These are phyloP conservation scores for Bradysia coprophila DNA, from an alignment of 1,140 invertebrate genomes.

Conservation along the genomic window DNA sequence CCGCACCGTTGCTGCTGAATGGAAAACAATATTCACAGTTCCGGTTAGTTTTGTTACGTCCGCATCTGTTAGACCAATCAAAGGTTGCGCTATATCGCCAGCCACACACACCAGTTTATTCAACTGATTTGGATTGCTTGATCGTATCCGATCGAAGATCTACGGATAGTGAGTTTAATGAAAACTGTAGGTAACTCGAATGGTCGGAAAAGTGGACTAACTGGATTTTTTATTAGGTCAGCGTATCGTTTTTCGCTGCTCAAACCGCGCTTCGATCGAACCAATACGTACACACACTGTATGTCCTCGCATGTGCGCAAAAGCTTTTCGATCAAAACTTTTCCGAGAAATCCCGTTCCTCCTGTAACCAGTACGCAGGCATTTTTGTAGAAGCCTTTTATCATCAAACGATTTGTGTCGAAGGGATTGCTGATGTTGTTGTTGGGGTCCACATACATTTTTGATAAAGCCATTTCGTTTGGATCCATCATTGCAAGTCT, in stretches of 20 bases:
- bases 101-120: conserved; percentile 22
- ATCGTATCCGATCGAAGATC: conserved; percentile 16
- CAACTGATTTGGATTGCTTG: conserved; percentile 15
- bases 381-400: conserved; percentile 22
- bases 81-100: conserved; percentile 24
- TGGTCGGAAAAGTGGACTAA: no score
- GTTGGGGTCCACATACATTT: no score
- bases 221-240: conserved; percentile 31
- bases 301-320: conserved; percentile 50
- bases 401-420: no score
- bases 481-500: no score
- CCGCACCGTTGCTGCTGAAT: conserved; percentile 68
- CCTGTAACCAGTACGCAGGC: conserved; percentile 38
- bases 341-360: conserved; percentile 73
- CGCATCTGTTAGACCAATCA: conserved; percentile 37
- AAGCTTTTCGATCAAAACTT: conserved; percentile 76
- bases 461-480: no score
- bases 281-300: conserved; percentile 55
- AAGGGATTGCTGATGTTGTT: no score
- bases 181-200: no score
- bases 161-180: conserved; percentile 9
- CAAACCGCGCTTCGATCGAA: conserved; percentile 60
- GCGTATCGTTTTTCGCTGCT: conserved; percentile 38
- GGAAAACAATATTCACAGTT: conserved; percentile 56
- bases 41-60: conserved; percentile 34